A percentile compares a stretch with the other conserved stretches of the same genome.
phyloP scores from a whole-genome alignment of 2,113 vertebrate genomes.

The Ochotona curzoniae region DNA sequence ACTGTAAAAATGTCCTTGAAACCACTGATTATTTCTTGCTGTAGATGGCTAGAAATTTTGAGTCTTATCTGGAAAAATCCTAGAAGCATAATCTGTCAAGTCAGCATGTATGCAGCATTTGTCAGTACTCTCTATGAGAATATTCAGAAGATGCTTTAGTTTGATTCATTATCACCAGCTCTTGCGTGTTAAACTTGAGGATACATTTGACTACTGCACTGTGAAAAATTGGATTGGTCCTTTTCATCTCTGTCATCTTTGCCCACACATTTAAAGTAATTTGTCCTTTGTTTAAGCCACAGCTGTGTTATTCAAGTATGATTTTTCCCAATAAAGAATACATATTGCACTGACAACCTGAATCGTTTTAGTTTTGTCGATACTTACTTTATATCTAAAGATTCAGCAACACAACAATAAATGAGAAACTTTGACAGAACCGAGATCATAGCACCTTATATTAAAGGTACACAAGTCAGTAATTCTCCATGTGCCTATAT shows the following conservation, averaged over 20 bases:
- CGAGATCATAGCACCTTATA: constrained; percentile 47
- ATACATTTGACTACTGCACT: constrained; percentile 1
- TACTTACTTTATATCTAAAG: constrained; percentile 66
- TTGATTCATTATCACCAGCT: constrained; percentile 12
- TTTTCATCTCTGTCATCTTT: constrained; percentile 68
- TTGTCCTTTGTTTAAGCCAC: constrained; percentile 65
- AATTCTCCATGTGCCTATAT: constrained; percentile 60
- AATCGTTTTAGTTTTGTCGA: constrained; percentile 66
- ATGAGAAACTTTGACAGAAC: constrained; percentile 51
- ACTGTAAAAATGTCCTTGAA: constrained; percentile 53
- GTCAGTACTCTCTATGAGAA: constrained; percentile 67
- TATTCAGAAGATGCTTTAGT: constrained; percentile 57
- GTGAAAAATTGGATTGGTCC: constrained; percentile 34
- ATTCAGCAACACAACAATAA: constrained; percentile 56
- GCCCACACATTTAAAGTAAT: constrained; percentile 59
- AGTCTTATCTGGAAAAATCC: constrained; percentile 58
- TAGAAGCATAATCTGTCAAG: constrained; percentile 60
- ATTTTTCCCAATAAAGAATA: constrained; percentile 80
- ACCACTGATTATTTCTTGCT: constrained; percentile 10
- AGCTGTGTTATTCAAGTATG: constrained; percentile 71
- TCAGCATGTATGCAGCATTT: constrained; percentile 42
- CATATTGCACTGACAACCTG: constrained; percentile 61
- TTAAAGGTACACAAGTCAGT: constrained; percentile 31
- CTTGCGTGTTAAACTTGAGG: constrained; percentile 38
- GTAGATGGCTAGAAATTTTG: constrained; percentile 62